Evolutionary conservation across 2,797 vertebrate species (phyloP), one percentile per base, ranked within the genome.

Genomic region (Myotis daubentonii): DNA sequence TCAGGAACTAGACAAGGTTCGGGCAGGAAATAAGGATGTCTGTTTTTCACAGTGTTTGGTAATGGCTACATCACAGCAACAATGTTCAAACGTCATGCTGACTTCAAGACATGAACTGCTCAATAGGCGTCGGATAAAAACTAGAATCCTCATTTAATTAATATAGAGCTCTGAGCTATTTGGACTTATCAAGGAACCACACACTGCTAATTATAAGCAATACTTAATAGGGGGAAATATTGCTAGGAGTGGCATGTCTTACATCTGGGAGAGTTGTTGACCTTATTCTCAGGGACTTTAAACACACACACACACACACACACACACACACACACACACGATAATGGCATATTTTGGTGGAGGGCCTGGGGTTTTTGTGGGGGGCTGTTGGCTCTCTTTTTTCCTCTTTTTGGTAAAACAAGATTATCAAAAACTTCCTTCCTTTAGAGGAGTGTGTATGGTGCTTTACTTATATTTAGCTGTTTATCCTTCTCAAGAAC

Each of bases 401-500:
- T 85, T 25, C 68, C 44, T 82, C 19, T 82, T 76, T 75, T 70
- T n/a, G 57, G 20, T 91, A 81, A 28, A 84, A 17, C 8, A 80
- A 16, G 66, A 81, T 81, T 91, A 62, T 74, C n/a, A 90, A 93
- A 91, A 93, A 92, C 71, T 95, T 91, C 36, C 19, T 95, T 94
- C 28, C 72, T 91, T 72, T 84, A 82, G 20, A 93, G 33, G 33
- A 68, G 44, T 71, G 22, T 28, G 94, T 94, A 86, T 57, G 8
- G 53, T 74, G 20, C 9, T 93, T 91, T 80, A 76, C 28, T 89
- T 89, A 89, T 75, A 87, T 85, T 93, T 89, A 71, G 49, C 33
- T 91, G 30, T 91, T 95, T 95, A 94, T 93, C 23, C 7, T 94
- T 92, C 89, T 91, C 74, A 92, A 95, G 60, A 90, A 90, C 68